These are phyloP conservation scores for Dromius quadrimaculatus DNA, from an alignment of 2,888 invertebrate genomes.

Conservation along the genomic window DNA sequence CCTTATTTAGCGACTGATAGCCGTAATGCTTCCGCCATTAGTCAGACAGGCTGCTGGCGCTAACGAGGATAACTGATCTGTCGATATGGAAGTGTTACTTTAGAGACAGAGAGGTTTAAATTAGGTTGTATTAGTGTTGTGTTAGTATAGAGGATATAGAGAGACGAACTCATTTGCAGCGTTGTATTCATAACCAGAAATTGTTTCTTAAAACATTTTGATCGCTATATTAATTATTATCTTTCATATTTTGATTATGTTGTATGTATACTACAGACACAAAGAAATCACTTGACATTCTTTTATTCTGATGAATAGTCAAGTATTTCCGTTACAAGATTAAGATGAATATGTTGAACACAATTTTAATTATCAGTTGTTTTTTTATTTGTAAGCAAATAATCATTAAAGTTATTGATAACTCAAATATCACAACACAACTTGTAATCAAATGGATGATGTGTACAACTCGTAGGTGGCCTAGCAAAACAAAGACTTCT, in stretches of 20 bases:
- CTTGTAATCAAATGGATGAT: conserved; percentile 20
- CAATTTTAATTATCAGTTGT: conserved; percentile 3
- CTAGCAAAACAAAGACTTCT: conserved; percentile 9
- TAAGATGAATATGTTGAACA: neutral
- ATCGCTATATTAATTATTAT: too few relatives aligned
- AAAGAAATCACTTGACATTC: too few relatives aligned
- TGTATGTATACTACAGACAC: too few relatives aligned
- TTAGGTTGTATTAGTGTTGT: too few relatives aligned
- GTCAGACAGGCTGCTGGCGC: conserved; percentile 63
- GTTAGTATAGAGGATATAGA: too few relatives aligned
- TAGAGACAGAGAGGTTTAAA: conserved; percentile 47
- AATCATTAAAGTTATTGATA: conserved; percentile 24
- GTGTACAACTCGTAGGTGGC: conserved; percentile 20
- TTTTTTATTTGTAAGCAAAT: conserved; percentile 26
- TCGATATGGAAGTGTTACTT: conserved; percentile 59
- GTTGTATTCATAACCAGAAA: too few relatives aligned
- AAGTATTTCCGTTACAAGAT: conserved; percentile 19
- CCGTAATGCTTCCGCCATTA: conserved; percentile 67
- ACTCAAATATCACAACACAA: neutral
- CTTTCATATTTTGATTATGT: too few relatives aligned
- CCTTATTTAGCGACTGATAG: conserved; percentile 66
- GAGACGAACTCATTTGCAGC: too few relatives aligned
- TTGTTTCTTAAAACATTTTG: too few relatives aligned
- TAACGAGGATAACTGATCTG: conserved; percentile 66
- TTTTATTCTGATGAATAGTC: neutral